Base-by-base conservation (phyloP, 2,797 vertebrate species). In the Protonibea diacanthus region DNA sequence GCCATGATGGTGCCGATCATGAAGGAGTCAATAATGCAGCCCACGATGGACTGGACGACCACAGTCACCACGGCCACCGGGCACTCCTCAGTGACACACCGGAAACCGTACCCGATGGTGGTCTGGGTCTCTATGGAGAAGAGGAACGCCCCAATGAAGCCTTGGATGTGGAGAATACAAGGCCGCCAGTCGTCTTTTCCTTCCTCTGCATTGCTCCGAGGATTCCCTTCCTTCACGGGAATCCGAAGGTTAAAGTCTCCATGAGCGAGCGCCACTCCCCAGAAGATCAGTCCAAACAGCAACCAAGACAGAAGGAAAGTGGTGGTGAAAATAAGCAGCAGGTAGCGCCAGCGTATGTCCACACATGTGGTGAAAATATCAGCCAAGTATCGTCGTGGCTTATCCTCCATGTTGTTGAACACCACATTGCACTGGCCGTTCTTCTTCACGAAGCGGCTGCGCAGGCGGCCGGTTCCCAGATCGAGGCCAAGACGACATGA, bases 331-430 rank as follows among this genome's bases (percentile, higher is more conserved):
- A 98, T 95, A 72, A 97, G 91, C 20, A 98, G 88, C 94, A 98
- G 94, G 85, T 97, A 97, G 62, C 98, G 95, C 98, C 98, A 99
- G 91, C 98, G 98, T 86, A 99, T 98, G 96, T 99, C 98, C 90
- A 99, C 98, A 0, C 98, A 99, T 0, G 98, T 99, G 88, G 98
- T 99, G 83, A 99, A 99, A 91, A 99, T 99, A 73, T 99, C 98
- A 5, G 98, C 98, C 73, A 99, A 90, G 93, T 99, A 99, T 72
- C 98, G 96, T 80, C 94, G 95, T 79, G 96, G 95, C 76, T 97
- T 98, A 84, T 97, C 97, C 2, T 97, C 96, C 97, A 98, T 97
- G 93, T 98, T 97, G 85, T 97, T 95, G 65, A 98, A 98, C 57
- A 97, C 96, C 0, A 98, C 96, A 0, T 98, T 98, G 92, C 97